Conservation (phyloP, 2,888 invertebrate species). For the Megalurothrips usitatus region DNA sequence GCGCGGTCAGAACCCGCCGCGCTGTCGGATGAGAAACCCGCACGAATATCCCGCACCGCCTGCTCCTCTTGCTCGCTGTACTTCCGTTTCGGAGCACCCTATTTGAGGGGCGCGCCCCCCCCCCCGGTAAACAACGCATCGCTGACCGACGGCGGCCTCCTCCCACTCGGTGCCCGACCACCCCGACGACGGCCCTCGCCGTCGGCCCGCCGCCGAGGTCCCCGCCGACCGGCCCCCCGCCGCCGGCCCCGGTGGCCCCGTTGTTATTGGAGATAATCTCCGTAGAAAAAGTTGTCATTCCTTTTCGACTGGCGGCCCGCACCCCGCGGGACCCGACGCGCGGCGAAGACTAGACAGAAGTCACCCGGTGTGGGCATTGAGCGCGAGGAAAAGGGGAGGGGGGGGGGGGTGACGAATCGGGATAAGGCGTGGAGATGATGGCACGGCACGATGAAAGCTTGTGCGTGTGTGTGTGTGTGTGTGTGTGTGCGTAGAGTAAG, state of each 20-base stretch:
- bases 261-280: slow-evolving; percentile 24
- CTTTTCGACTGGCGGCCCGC: not conserved
- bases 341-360: not conserved
- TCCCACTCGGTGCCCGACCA: not conserved
- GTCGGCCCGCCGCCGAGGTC: not conserved
- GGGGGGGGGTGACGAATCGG: not conserved
- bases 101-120: too few relatives aligned
- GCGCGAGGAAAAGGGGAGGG: not conserved
- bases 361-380: not conserved
- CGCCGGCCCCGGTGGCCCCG: not conserved
- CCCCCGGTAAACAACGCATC: too few relatives aligned
- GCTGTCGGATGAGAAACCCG: too few relatives aligned
- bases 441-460: not conserved
- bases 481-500: not conserved
- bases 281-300: slow-evolving; percentile 25
- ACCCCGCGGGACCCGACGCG: not conserved
- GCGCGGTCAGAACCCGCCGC: too few relatives aligned
- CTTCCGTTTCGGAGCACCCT: too few relatives aligned
- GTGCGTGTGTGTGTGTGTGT: slow-evolving; percentile 7
- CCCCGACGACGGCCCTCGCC: not conserved
- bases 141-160: too few relatives aligned
- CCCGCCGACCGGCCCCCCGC: not conserved
- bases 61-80: too few relatives aligned
- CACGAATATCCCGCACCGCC: too few relatives aligned
- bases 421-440: slow-evolving; percentile 6